Percentiles rank a stretch among this genome's conserved stretches.
These are phyloP conservation scores for Corythoichthys intestinalis DNA, from an alignment of 2,113 vertebrate genomes.

Conservation along the genomic window DNA sequence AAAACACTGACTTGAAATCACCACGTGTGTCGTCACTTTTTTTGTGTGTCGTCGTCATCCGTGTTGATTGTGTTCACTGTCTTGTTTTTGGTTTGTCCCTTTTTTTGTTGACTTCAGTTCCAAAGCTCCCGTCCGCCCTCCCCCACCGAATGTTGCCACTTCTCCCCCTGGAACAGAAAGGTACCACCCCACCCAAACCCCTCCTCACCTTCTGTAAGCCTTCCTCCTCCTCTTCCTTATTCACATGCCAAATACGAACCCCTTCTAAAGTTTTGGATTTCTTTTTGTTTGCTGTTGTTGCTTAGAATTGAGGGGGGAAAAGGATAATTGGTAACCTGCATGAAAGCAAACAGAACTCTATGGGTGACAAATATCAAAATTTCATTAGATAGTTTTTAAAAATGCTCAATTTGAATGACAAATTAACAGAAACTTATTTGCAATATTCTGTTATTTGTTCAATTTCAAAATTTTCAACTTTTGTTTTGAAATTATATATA, in stretches of 20 bases:
- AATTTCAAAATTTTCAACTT: too few species aligned
- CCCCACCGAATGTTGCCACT: constrained; percentile 94
- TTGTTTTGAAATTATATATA: too few species aligned
- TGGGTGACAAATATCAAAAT: too few species aligned
- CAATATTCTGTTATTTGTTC: too few species aligned
- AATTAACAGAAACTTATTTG: too few species aligned
- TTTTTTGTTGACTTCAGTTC: constrained; percentile 82
- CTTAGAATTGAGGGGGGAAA: too few species aligned
- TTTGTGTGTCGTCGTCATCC: constrained; percentile 5
- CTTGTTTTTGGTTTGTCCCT: not conserved
- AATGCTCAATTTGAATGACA: too few species aligned
- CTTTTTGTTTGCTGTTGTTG: too few species aligned
- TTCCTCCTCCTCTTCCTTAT: not conserved
- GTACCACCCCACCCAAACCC: constrained; percentile 70
- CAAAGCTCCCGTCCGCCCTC: constrained; percentile 87
- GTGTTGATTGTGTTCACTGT: constrained; percentile 27
- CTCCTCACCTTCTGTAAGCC: constrained; percentile 7
- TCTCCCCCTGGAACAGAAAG: constrained; percentile 98
- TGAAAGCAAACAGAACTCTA: too few species aligned
- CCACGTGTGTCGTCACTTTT: constrained; percentile 16
- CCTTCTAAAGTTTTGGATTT: not conserved
- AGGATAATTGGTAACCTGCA: too few species aligned
- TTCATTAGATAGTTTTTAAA: too few species aligned
- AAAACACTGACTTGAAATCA: too few species aligned
- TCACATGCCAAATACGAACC: not conserved